phyloP scores from a whole-genome alignment of 2,797 vertebrate genomes.

The Loris lydekkerianus region DNA sequence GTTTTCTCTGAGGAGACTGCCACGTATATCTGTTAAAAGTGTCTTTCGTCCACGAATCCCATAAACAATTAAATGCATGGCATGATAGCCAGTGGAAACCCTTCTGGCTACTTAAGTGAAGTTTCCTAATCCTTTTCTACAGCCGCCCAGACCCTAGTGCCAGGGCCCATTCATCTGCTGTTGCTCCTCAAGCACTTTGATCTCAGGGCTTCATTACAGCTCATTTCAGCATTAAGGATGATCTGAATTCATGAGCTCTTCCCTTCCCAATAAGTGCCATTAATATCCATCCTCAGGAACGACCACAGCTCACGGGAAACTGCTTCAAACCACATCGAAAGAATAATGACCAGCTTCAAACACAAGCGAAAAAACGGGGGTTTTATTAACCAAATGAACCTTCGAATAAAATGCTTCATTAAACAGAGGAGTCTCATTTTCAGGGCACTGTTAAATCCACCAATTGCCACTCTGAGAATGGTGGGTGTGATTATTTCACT shows the following conservation, averaged over 20 bases:
- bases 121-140: slow-evolving; percentile 71
- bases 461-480: slow-evolving; percentile 64
- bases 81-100: slow-evolving; percentile 45
- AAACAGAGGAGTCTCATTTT: slow-evolving; percentile 66
- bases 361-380: slow-evolving; percentile 72
- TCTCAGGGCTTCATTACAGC: slow-evolving; percentile 71
- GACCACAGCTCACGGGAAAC: background rate
- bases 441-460: slow-evolving; percentile 60
- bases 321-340: slow-evolving; percentile 66
- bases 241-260: slow-evolving; percentile 78
- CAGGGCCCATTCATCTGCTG: slow-evolving; percentile 64
- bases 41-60: slow-evolving; percentile 4
- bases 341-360: slow-evolving; percentile 80
- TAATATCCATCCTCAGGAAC: slow-evolving; percentile 75
- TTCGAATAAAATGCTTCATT: slow-evolving; percentile 74
- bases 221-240: slow-evolving; percentile 72
- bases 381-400: slow-evolving; percentile 81
- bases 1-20: slow-evolving; percentile 41
- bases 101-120: slow-evolving; percentile 64
- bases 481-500: slow-evolving; percentile 21
- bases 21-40: slow-evolving; percentile 48
- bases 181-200: slow-evolving; percentile 77
- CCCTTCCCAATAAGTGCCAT: slow-evolving; percentile 53
- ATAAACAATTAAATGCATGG: slow-evolving; percentile 68
- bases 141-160: slow-evolving; percentile 13